Evolutionary conservation across 2,888 invertebrate genomes (phyloP).

Genomic region (Napeogenes sylphis): DNA sequence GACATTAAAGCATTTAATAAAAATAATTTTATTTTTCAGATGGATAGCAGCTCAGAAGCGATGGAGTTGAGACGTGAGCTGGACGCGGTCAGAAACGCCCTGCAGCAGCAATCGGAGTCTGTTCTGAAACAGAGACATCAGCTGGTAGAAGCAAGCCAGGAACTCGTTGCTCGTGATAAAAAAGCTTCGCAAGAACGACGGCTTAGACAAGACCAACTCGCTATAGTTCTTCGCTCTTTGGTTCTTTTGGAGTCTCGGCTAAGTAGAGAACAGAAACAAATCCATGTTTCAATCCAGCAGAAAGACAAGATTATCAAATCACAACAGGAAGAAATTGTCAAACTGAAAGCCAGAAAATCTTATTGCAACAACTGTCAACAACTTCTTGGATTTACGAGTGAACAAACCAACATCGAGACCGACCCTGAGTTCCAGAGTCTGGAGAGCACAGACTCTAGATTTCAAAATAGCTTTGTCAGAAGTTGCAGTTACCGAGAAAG

Average conservation of each 20-base stretch:
- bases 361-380: conserved; percentile 74
- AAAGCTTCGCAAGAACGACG: conserved; percentile 79
- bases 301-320: conserved; percentile 84
- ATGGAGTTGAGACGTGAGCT: conserved; percentile 80
- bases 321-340: conserved; percentile 83
- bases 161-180: conserved; percentile 78
- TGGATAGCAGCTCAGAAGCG: conserved; percentile 81
- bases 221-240: conserved; percentile 82
- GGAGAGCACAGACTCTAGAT: conserved; percentile 73
- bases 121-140: conserved; percentile 82
- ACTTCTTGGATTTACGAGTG: conserved; percentile 71
- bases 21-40: conserved; percentile 72
- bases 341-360: conserved; percentile 75
- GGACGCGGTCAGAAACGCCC: conserved; percentile 81
- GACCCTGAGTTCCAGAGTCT: conserved; percentile 75
- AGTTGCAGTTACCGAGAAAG: conserved; percentile 73
- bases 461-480: conserved; percentile 69
- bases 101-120: conserved; percentile 80
- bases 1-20: conserved; percentile 30
- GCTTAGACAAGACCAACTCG: conserved; percentile 83
- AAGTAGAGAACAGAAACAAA: conserved; percentile 84
- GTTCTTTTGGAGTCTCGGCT: conserved; percentile 84
- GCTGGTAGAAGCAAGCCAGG: conserved; percentile 80
- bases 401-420: conserved; percentile 74
- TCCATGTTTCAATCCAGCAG: conserved; percentile 81